Conservation (phyloP, 1,140 invertebrate species). For the Drosophila jambulina region DNA sequence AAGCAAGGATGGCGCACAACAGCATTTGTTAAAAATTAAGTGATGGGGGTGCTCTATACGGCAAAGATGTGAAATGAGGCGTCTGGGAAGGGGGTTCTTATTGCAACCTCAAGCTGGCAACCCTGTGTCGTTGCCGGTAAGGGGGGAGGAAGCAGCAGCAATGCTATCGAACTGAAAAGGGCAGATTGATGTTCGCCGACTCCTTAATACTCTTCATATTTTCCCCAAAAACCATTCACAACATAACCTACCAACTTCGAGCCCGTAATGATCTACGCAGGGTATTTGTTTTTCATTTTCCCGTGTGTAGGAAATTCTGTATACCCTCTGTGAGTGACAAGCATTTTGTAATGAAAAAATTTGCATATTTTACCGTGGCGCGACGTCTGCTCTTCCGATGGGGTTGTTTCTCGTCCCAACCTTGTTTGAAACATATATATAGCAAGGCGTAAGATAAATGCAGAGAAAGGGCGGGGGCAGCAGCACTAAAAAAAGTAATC, state of each 20-base stretch:
- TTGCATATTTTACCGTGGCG: slow-evolving; percentile 58
- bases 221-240: too few species aligned
- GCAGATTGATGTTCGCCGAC: neutral
- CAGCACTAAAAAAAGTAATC: neutral
- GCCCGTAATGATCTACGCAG: neutral
- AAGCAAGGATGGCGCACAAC: slow-evolving; percentile 26
- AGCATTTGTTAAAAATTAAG: slow-evolving; percentile 80
- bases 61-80: slow-evolving; percentile 16
- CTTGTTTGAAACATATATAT: slow-evolving; percentile 11
- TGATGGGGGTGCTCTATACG: slow-evolving; percentile 71
- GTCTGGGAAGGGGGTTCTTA: slow-evolving; percentile 43
- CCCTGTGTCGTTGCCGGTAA: slow-evolving; percentile 33
- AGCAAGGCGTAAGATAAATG: slow-evolving; percentile 1
- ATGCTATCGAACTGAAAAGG: slow-evolving; percentile 36
- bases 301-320: neutral
- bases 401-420: slow-evolving; percentile 46
- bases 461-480: neutral
- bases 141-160: slow-evolving; percentile 28
- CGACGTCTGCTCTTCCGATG: slow-evolving; percentile 39
- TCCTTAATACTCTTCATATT: neutral
- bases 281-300: neutral
- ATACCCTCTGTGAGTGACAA: slow-evolving; percentile 6
- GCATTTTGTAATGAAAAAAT: slow-evolving; percentile 59
- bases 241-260: neutral
- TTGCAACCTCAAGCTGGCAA: slow-evolving; percentile 48